Conservation (phyloP, 2,113 vertebrate species). For the Eurystomus gularis region DNA sequence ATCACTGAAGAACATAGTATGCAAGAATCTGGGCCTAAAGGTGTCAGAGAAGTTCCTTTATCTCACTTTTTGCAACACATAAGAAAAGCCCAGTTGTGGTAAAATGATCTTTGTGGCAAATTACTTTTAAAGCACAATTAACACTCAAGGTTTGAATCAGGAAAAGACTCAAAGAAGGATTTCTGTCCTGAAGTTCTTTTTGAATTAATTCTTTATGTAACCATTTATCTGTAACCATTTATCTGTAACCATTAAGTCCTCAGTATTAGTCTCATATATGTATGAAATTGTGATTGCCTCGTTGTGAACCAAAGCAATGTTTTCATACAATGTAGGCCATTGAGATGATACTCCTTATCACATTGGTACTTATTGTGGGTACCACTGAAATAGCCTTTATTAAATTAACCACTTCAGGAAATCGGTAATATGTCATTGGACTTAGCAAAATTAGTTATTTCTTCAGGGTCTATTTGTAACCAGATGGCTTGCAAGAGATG, state of each 20-base stretch:
- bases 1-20: background rate
- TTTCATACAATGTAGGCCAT: background rate
- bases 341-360: background rate
- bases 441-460: background rate
- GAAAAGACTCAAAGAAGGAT: background rate
- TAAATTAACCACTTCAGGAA: background rate
- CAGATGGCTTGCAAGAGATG: background rate
- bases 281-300: background rate
- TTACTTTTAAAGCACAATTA: background rate
- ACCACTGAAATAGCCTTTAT: background rate
- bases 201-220: background rate
- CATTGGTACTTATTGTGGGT: background rate
- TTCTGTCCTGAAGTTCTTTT: background rate
- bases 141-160: background rate
- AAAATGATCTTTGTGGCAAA: background rate
- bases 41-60: background rate
- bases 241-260: background rate
- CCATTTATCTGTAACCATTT: background rate
- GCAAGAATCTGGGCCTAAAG: background rate
- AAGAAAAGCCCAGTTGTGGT: background rate
- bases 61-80: background rate
- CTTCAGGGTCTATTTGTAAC: background rate
- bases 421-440: background rate
- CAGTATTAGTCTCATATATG: background rate
- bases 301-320: background rate